Evolutionary conservation across 2,113 vertebrate species (phyloP).

Genomic region (Cyprinodon brontotheroides): DNA sequence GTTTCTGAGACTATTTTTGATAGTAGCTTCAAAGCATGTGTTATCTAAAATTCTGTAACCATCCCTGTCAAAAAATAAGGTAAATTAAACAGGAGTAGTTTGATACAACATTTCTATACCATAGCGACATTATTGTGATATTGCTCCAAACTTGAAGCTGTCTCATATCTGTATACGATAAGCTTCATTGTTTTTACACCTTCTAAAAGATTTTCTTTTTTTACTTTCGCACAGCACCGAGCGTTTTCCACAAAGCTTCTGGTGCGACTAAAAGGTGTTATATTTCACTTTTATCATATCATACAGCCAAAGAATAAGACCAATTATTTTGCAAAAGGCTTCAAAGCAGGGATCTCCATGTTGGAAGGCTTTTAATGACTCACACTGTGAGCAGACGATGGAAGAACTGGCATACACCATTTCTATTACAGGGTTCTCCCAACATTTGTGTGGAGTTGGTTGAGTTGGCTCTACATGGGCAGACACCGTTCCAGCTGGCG

Average conservation of each 20-base stretch:
- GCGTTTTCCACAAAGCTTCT: neutral
- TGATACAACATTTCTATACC: neutral
- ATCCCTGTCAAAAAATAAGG: neutral
- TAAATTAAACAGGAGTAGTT: neutral
- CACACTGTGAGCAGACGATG: slow-evolving; percentile 41
- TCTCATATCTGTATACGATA: neutral
- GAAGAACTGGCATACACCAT: slow-evolving; percentile 37
- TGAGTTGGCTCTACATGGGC: slow-evolving; percentile 45
- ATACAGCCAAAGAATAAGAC: neutral
- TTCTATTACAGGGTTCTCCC: slow-evolving; percentile 41
- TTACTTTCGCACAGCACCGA: neutral
- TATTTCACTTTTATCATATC: slow-evolving; percentile 1
- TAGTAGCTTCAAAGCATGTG: neutral
- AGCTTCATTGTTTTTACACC: neutral
- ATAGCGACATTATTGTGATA: neutral
- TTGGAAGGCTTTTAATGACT: slow-evolving; percentile 27
- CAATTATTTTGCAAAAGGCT: neutral
- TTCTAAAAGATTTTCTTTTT: neutral
- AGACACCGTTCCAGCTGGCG: slow-evolving; percentile 37
- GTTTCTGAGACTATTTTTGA: neutral
- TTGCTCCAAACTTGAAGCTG: neutral
- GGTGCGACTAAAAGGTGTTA: neutral
- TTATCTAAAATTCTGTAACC: neutral
- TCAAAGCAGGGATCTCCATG: slow-evolving; percentile 2
- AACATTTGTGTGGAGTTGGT: slow-evolving; percentile 41